Conservation (phyloP, 2,888 invertebrate genomes). For the Folsomia manolachei region DNA sequence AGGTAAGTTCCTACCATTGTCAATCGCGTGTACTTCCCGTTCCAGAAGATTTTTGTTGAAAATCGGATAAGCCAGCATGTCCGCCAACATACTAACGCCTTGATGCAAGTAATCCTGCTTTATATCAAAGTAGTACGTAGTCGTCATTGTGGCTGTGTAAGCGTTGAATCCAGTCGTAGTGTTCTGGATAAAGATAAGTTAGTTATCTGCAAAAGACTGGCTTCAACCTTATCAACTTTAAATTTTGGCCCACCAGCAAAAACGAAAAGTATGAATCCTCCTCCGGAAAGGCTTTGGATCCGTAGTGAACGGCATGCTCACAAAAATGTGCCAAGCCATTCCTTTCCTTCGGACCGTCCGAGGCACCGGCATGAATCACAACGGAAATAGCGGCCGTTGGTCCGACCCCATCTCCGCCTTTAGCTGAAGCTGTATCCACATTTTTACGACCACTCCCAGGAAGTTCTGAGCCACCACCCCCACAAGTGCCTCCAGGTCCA, state of each 20-base stretch:
- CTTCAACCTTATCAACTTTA: too few species aligned
- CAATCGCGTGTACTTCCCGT: constrained; percentile 21
- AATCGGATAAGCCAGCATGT: constrained; percentile 17
- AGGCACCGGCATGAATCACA: constrained; percentile 18
- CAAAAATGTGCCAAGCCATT: constrained; percentile 30
- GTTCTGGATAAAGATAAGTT: too few species aligned
- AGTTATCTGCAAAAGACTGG: too few species aligned
- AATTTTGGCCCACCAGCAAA: not conserved
- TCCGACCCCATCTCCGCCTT: not conserved
- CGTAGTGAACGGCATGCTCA: constrained; percentile 35
- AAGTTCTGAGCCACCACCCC: too few species aligned
- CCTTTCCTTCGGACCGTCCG: constrained; percentile 15
- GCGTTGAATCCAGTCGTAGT: constrained; percentile 1
- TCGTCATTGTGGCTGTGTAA: constrained; percentile 11
- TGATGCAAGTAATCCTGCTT: not conserved
- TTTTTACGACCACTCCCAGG: too few species aligned
- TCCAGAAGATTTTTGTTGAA: not conserved
- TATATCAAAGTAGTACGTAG: constrained; percentile 7
- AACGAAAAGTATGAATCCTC: constrained; percentile 12
- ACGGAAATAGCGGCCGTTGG: not conserved
- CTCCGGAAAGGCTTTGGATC: constrained; percentile 16
- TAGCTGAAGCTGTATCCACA: too few species aligned
- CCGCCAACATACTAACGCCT: constrained; percentile 1
- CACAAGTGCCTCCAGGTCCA: too few species aligned
- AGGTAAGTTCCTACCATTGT: constrained; percentile 10